Evolutionary conservation across 2,113 vertebrate species (phyloP).

Genomic region (Dermatemys mawii): DNA sequence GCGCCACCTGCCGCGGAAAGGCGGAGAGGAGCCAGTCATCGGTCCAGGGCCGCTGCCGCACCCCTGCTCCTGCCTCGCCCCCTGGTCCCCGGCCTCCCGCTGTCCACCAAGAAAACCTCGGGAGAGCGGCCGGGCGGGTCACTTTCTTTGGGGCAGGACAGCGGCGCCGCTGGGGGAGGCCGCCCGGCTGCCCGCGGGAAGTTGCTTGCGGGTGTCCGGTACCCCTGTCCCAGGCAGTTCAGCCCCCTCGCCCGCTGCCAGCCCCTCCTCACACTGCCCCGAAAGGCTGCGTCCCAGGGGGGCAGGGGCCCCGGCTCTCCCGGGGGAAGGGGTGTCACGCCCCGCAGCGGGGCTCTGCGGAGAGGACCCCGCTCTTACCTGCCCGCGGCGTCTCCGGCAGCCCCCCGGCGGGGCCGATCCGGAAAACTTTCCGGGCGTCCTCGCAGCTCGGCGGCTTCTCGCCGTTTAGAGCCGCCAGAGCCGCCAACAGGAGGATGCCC

Average conservation of each 20-base stretch:
- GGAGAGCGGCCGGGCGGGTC: neutral
- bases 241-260: neutral
- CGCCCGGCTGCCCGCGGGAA: neutral
- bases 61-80: neutral
- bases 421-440: slow-evolving; percentile 87
- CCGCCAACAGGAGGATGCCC: neutral
- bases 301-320: neutral
- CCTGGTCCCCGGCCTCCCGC: neutral
- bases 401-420: slow-evolving; percentile 77
- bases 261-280: neutral
- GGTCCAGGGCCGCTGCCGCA: no score
- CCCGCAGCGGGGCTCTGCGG: neutral
- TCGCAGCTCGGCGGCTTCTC: slow-evolving; percentile 78
- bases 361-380: slow-evolving; percentile 73
- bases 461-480: neutral
- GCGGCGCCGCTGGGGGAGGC: neutral
- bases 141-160: neutral
- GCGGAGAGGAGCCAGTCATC: neutral
- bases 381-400: slow-evolving; percentile 76
- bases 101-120: neutral
- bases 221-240: neutral
- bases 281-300: neutral
- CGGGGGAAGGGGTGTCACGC: rapidly evolving
- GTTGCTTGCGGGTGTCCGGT: neutral
- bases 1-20: neutral